phyloP scores from a whole-genome alignment of 1,140 invertebrate species.

The Conopomorpha cramerella region DNA sequence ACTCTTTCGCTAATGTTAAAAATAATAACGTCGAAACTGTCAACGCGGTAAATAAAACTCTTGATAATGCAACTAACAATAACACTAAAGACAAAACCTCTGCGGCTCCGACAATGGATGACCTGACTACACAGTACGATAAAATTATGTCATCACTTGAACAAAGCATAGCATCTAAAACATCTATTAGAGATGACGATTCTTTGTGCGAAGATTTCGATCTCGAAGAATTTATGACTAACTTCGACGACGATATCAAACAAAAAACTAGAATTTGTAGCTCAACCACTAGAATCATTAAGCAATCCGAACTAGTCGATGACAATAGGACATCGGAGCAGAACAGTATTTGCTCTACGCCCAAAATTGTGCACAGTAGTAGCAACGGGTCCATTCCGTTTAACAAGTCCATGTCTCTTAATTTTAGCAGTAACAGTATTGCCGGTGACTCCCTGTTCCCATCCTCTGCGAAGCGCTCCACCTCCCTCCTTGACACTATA shows the following conservation, averaged over 20 bases:
- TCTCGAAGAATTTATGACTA: conserved; percentile 56
- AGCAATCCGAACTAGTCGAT: conserved; percentile 28
- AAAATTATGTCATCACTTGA: conserved; percentile 58
- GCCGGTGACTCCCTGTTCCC: conserved; percentile 46
- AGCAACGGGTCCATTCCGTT: conserved; percentile 44
- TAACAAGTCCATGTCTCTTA: conserved; percentile 57
- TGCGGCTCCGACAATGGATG: conserved; percentile 31
- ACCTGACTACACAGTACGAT: conserved; percentile 49
- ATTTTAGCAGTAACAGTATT: conserved; percentile 59
- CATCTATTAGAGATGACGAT: conserved; percentile 50
- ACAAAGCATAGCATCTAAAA: conserved; percentile 52
- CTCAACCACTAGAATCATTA: conserved; percentile 46
- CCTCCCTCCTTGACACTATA: conserved; percentile 52
- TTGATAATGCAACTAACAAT: conserved; percentile 33
- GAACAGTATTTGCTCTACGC: conserved; percentile 29
- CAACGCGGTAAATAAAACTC: conserved; percentile 7
- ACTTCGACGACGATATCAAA: conserved; percentile 54
- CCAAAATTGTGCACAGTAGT: conserved; percentile 22
- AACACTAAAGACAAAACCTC: conserved; percentile 19
- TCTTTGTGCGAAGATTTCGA: conserved; percentile 55
- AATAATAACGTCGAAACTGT: conserved; percentile 16
- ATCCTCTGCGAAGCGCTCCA: conserved; percentile 52
- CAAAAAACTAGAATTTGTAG: conserved; percentile 40
- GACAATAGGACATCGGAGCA: conserved; percentile 24
- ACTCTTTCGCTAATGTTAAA: conserved; percentile 25